phyloP scores from a whole-genome alignment of 2,113 vertebrate genomes.

The Microtus montanus region DNA sequence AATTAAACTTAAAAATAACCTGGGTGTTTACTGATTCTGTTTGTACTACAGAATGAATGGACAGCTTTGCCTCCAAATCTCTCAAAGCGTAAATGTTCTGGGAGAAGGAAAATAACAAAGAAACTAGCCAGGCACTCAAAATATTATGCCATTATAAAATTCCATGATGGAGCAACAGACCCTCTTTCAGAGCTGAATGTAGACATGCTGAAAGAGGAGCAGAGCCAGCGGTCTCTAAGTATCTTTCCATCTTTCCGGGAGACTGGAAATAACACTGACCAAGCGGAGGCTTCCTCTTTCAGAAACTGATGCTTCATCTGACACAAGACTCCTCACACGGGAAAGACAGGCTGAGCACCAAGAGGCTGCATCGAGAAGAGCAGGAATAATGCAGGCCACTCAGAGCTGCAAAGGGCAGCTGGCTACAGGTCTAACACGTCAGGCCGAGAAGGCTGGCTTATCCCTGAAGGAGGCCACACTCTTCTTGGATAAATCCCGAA shows the following conservation, averaged over 20 bases:
- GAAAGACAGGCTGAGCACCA: too few species aligned
- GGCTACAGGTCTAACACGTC: rapidly evolving
- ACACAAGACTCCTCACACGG: rapidly evolving
- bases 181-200: conserved; percentile 38
- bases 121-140: conserved; percentile 54
- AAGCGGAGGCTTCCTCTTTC: conserved; percentile 18
- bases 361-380: not conserved
- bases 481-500: not conserved
- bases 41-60: conserved; percentile 59
- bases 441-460: not conserved
- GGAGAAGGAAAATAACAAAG: not conserved
- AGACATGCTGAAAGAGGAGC: conserved; percentile 34
- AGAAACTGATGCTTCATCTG: conserved; percentile 5
- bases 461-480: not conserved
- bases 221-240: not conserved
- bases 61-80: conserved; percentile 23
- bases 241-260: conserved; percentile 56
- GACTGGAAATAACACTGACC: conserved; percentile 37
- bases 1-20: conserved; percentile 38
- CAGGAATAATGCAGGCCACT: not conserved
- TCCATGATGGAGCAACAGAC: conserved; percentile 57
- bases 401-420: not conserved
- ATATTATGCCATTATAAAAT: conserved; percentile 64
- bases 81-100: conserved; percentile 48
- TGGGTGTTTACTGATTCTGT: conserved; percentile 43